Conservation (phyloP, 2,797 vertebrate genomes). For the Sebastes hopkinsi region DNA sequence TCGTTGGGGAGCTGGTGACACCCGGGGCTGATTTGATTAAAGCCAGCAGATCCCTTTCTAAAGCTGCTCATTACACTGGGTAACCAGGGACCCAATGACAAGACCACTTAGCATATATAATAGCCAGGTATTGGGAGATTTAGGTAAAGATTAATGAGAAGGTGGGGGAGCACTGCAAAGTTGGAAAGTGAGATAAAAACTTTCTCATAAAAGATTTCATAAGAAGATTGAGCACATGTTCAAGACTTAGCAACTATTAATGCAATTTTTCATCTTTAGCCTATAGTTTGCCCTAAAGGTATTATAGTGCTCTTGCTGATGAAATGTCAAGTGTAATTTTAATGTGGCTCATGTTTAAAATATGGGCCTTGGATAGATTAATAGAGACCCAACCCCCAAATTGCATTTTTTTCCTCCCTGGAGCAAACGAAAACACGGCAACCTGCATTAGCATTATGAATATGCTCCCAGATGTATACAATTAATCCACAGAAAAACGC, state of each 20-base stretch:
- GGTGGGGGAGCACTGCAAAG: conserved; percentile 1
- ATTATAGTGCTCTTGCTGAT: conserved; percentile 61
- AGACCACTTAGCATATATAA: conserved; percentile 67
- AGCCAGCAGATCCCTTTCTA: conserved; percentile 60
- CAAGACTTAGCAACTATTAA: conserved; percentile 43
- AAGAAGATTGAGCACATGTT: conserved; percentile 29
- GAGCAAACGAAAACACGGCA: conserved; percentile 61
- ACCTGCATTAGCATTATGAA: conserved; percentile 65
- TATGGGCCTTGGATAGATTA: conserved; percentile 65
- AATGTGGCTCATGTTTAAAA: conserved; percentile 66
- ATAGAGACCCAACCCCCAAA: conserved; percentile 59
- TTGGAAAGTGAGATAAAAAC: conserved; percentile 17
- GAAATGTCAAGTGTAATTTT: conserved; percentile 73
- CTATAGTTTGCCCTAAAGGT: conserved; percentile 54
- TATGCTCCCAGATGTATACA: conserved; percentile 54
- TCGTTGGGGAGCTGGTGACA: conserved; percentile 54
- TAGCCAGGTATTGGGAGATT: conserved; percentile 51
- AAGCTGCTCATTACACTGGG: conserved; percentile 63
- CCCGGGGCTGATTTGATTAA: conserved; percentile 74
- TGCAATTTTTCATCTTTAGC: conserved; percentile 57
- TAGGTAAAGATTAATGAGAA: conserved; percentile 46
- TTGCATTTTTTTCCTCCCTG: conserved; percentile 52
- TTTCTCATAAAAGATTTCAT: conserved; percentile 37
- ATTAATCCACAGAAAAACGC: conserved; percentile 68
- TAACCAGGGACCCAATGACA: conserved; percentile 52